Evolutionary conservation across 2,797 vertebrate species (phyloP), one percentile per base, ranked within the genome.

Genomic region (Bradypodion pumilum): DNA sequence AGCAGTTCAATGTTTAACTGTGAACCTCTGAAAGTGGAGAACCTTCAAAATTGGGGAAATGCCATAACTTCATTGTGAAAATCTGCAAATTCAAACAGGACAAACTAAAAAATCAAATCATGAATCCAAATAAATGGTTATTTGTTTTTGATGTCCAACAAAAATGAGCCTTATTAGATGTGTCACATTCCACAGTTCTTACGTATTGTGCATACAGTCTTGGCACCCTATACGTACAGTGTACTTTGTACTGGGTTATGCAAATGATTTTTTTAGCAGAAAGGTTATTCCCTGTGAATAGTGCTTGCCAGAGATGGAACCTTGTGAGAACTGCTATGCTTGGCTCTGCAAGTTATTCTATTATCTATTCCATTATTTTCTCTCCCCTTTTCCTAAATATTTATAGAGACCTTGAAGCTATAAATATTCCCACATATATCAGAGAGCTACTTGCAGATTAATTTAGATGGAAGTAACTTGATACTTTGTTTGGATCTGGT

Each of bases 1-100:
- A 92, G 87, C 86, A 90, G 81, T 74, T 86, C 86, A 89, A 90
- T 89, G 84, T 87, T 94, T 89, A 52, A 91, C 91, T 92, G 89
- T 93, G 80, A 82, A 68, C 89, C 89, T 81, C 89, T 69, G 69
- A 46, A 40, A 90, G 88, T 82, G 89, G 70, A 60, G 80, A 82
- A 68, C 89, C 89, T 81, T 88, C 69, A 69, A 46, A 40, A 90
- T 88, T 82, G 89, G 70, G 60, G 89, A 91, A 91, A 92, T 79
- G 81, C 85, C 37, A 59, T 7, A 83, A 82, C 27, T 0, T 29
- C 21, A 78, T 35, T 88, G 82, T 83, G 79, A 88, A 91, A 92
- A 88, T 35, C 86, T 70, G 74, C 25, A 88, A 69, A 89, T 0
- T 40, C 83, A 81, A 90, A 89, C 65, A 63, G 82, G 80, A 62